Percentiles rank a stretch among this genome's conserved stretches.
Conservation (phyloP, 35 echinoderm and acorn worm genomes). For the Acanthaster planci region DNA sequence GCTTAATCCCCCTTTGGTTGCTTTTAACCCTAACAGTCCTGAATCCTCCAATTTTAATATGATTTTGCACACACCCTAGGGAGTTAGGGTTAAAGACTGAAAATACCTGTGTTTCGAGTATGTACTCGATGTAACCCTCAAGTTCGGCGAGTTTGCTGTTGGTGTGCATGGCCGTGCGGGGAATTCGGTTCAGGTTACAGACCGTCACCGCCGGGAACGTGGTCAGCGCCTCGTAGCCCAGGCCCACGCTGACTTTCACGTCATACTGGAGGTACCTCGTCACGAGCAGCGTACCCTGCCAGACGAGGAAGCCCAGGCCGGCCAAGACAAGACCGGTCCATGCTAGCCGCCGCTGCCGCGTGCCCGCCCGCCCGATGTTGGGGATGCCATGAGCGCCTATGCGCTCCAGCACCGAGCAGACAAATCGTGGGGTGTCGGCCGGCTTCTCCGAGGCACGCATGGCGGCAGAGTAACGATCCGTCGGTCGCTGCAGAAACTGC, state of each 20-base stretch:
- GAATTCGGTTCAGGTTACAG: constrained; percentile 86
- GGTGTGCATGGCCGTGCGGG: neutral
- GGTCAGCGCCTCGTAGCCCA: constrained; percentile 9
- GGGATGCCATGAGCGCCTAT: constrained; percentile 78
- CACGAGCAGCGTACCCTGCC: constrained; percentile 35
- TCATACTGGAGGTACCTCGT: constrained; percentile 32
- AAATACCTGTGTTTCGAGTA: no score
- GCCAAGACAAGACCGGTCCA: constrained; percentile 64
- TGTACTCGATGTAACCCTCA: no score
- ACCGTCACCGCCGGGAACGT: constrained; percentile 80
- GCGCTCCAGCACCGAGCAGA: constrained; percentile 2
- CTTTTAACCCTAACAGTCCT: no score
- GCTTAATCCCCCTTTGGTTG: no score
- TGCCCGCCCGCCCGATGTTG: constrained; percentile 68
- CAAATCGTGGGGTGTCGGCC: no score
- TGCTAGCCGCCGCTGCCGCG: constrained; percentile 24
- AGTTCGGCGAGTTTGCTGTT: neutral
- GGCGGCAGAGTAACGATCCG: no score
- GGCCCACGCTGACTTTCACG: constrained; percentile 64
- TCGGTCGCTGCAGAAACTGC: no score
- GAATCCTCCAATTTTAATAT: no score
- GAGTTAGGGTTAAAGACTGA: no score
- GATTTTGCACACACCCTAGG: no score
- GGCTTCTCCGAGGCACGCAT: no score
- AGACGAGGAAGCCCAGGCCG: constrained; percentile 44